Evolutionary conservation across 2,113 vertebrate genomes (phyloP), one percentile per base, ranked within the genome.

Genomic region (Limnothrissa miodon): DNA sequence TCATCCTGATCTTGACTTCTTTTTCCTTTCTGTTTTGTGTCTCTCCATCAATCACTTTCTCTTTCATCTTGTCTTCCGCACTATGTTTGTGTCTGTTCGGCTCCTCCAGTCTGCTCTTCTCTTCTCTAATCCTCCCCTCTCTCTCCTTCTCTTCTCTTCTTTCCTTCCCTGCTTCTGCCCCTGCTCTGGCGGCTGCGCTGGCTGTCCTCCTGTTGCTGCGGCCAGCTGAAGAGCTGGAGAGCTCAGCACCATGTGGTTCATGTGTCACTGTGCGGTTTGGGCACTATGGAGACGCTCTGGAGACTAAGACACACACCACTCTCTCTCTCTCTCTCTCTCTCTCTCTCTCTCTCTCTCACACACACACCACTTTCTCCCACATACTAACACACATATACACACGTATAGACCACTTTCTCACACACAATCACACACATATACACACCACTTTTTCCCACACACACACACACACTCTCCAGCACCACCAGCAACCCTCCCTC

Each of bases 201-300:
- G 46, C 33, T 62, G 39, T 48, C 39, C 81, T 79, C 51, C 78
- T 17, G 29, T 11, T 51, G 78, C 36, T 15, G 39, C 39, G 78
- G 39, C 62, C 29, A 23, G 45, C 78, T 81, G 85, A 45, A 53
- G 42, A 23, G 45, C 78, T 81, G 85, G 56, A 53, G 80, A 78
- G n/a, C 79, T 81, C 53, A 70, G 83, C 82, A 46, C 51, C 23
- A 56, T 39, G 23, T 56, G 19, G 62, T 80, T 88, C 36, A 10
- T 42, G 13, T 85, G 56, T 86, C 48, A 80, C 39, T 51, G 78
- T 89, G 83, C 19, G 84, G 81, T 88, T 81, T 78, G 78, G 81
- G 42, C 56, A 53, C 80, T 46, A 45, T 46, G 42, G 48, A 70
- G n/a, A 81, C 19, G 15, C 79, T 74, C 6, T 70, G 11, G 66